Percentiles rank a stretch among this genome's conserved stretches.
These are phyloP conservation scores for Gambusia affinis DNA, from an alignment of 2,113 vertebrate species.

Conservation along the genomic window DNA sequence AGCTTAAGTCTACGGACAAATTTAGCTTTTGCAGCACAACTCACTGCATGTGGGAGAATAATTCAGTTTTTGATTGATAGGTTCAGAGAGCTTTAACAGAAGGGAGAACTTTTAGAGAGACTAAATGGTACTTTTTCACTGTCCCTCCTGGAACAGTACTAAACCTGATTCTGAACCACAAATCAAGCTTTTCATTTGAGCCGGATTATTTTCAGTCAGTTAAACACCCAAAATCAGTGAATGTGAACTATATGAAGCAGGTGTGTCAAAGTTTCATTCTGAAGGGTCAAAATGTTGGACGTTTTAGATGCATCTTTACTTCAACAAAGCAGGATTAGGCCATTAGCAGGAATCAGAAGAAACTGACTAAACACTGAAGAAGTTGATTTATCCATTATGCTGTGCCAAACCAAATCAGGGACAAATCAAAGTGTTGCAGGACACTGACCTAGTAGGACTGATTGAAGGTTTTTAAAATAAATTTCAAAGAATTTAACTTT, in stretches of 20 bases:
- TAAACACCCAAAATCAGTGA: background rate
- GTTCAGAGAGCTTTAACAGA: background rate
- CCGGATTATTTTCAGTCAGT: background rate
- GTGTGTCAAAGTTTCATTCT: background rate
- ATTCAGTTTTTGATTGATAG: background rate
- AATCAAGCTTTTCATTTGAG: background rate
- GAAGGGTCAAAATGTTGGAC: background rate
- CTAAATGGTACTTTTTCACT: background rate
- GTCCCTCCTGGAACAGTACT: background rate
- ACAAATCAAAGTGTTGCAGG: too few relatives aligned
- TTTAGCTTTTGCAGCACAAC: constrained; percentile 33
- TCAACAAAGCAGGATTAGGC: background rate
- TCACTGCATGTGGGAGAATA: constrained; percentile 8
- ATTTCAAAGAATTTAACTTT: too few relatives aligned
- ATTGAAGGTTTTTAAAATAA: too few relatives aligned
- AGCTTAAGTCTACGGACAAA: constrained; percentile 11
- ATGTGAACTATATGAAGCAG: background rate
- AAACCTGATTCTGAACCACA: background rate
- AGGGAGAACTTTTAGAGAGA: background rate
- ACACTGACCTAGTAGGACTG: too few relatives aligned
- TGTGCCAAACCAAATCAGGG: too few relatives aligned
- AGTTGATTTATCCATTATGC: too few relatives aligned
- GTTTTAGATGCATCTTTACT: background rate
- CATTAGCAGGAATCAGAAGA: background rate
- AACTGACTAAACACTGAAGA: too few relatives aligned